Evolutionary conservation across 2,797 vertebrate species (phyloP).

Genomic region (Adelosebastes latens): DNA sequence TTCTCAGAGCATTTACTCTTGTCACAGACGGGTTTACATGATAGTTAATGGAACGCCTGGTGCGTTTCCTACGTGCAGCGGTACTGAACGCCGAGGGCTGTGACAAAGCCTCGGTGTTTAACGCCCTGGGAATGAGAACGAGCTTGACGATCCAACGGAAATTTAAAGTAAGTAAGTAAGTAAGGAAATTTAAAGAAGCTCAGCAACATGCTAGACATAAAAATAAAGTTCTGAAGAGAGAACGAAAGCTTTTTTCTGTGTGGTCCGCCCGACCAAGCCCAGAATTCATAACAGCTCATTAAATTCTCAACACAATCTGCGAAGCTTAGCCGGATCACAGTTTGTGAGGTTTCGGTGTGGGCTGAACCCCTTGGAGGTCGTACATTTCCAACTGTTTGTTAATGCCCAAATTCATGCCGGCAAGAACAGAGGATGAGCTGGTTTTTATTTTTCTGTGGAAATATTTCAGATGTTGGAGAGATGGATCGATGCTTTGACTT

Average conservation of each 20-base stretch:
- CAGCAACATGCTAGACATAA: neutral
- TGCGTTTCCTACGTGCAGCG: no score
- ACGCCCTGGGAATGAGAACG: no score
- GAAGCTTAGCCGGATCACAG: constrained; percentile 13
- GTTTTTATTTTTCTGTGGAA: constrained; percentile 7
- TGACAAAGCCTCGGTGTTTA: no score
- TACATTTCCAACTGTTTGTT: constrained; percentile 6
- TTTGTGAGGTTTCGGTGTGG: constrained; percentile 1
- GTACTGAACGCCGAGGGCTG: no score
- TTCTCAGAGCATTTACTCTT: no score
- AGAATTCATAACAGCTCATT: constrained; percentile 18
- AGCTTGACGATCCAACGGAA: fast-evolving
- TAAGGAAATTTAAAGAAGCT: neutral
- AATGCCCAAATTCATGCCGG: constrained; percentile 8
- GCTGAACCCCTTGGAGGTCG: constrained; percentile 19
- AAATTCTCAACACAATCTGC: constrained; percentile 23
- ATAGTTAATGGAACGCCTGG: no score
- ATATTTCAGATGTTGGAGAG: constrained; percentile 31
- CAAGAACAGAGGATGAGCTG: constrained; percentile 1
- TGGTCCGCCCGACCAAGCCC: neutral
- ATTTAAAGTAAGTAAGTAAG: no score
- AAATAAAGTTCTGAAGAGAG: neutral
- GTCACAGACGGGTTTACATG: no score
- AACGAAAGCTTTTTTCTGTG: neutral
- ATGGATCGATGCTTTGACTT: constrained; percentile 12